Conservation (phyloP, 2,888 invertebrate genomes). For the Rhagium mordax region DNA sequence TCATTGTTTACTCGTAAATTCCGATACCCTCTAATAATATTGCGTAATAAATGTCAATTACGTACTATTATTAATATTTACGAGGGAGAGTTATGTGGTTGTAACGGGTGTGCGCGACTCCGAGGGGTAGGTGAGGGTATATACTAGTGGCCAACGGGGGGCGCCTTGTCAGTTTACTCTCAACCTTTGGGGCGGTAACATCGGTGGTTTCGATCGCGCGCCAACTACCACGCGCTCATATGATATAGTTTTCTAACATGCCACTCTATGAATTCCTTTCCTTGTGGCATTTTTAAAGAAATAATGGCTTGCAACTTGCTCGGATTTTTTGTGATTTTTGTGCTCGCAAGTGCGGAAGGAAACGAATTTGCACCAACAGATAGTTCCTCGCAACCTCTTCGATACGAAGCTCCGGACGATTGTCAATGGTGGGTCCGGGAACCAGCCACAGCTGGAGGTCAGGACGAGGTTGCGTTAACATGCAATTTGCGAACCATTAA, state of each 20-base stretch:
- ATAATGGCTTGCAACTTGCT: slow-evolving; percentile 49
- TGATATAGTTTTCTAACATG: slow-evolving; percentile 33
- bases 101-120: slow-evolving; percentile 48
- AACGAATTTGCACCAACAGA: slow-evolving; percentile 57
- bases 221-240: slow-evolving; percentile 33
- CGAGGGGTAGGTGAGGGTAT: slow-evolving; percentile 52
- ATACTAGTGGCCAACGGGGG: slow-evolving; percentile 53
- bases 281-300: slow-evolving; percentile 39
- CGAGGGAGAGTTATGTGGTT: slow-evolving; percentile 55
- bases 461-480: slow-evolving; percentile 82
- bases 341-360: slow-evolving; percentile 35
- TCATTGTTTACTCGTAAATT: slow-evolving; percentile 31
- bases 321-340: slow-evolving; percentile 41
- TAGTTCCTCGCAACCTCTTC: slow-evolving; percentile 69
- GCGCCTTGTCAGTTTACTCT: slow-evolving; percentile 53
- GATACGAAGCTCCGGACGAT: slow-evolving; percentile 89
- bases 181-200: slow-evolving; percentile 50
- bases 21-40: slow-evolving; percentile 36
- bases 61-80: slow-evolving; percentile 55
- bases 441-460: slow-evolving; percentile 72
- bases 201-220: slow-evolving; percentile 32
- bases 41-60: slow-evolving; percentile 51
- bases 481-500: slow-evolving; percentile 88
- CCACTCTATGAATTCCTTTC: slow-evolving; percentile 7
- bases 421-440: slow-evolving; percentile 85